Evolutionary conservation across 2,888 invertebrate genomes (phyloP).

Genomic region (Tetanocera ferruginea): DNA sequence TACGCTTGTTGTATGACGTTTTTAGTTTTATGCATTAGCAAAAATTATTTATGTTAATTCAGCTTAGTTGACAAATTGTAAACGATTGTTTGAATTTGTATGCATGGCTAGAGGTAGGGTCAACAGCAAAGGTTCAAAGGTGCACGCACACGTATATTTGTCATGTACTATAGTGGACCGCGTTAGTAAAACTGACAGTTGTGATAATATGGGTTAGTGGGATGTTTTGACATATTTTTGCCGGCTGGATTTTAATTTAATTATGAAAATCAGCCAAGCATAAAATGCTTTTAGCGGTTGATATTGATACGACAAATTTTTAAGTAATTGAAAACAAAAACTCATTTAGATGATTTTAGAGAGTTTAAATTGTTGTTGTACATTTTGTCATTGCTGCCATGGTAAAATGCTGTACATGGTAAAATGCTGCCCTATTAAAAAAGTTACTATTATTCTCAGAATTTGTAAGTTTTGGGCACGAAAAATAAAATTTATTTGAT

Average conservation of each 20-base stretch:
- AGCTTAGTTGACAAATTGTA: slow-evolving; percentile 42
- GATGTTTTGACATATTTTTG: slow-evolving; percentile 11
- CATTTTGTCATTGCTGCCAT: no score
- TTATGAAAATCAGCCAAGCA: neutral
- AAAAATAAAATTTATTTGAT: no score
- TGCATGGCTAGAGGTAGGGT: slow-evolving; percentile 5
- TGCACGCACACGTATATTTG: neutral
- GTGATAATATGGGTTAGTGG: neutral
- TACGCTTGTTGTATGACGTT: neutral
- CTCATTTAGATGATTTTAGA: neutral
- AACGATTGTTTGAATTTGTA: slow-evolving; percentile 24
- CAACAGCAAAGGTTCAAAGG: neutral
- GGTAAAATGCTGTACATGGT: no score
- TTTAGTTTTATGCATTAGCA: slow-evolving; percentile 5
- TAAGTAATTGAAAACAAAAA: neutral
- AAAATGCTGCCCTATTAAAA: no score
- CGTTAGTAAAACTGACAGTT: neutral
- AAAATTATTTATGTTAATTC: slow-evolving; percentile 31
- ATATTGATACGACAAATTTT: neutral
- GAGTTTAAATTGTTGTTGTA: no score
- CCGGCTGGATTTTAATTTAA: neutral
- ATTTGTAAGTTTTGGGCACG: no score
- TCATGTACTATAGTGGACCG: neutral
- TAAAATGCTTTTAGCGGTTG: neutral
- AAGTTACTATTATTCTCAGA: no score